phyloP scores from a whole-genome alignment of 2,113 vertebrate genomes.

The Gymnobelideus leadbeateri region DNA sequence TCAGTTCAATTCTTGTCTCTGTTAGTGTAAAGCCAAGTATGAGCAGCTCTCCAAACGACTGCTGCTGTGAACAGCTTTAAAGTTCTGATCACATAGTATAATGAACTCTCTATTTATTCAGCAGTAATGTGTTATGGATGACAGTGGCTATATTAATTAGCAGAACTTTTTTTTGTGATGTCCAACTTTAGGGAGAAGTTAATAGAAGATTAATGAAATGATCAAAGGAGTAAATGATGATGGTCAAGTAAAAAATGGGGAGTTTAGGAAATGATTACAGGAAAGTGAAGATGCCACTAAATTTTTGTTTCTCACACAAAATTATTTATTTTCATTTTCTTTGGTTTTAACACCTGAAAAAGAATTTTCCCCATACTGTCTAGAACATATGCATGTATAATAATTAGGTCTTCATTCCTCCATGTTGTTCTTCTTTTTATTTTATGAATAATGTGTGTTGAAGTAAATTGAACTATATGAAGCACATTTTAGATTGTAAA shows the following conservation, averaged over 20 bases:
- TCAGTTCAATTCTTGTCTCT: no score
- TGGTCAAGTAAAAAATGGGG: conserved; percentile 99
- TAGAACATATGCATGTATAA: not conserved
- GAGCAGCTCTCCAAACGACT: no score
- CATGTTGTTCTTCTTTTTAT: not conserved
- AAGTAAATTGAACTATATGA: not conserved
- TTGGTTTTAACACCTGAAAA: not conserved
- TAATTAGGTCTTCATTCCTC: not conserved
- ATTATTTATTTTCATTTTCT: not conserved
- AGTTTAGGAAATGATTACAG: no score
- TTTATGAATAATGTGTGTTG: not conserved
- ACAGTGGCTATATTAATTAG: conserved; percentile 98
- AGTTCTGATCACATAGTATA: no score
- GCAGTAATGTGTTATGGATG: conserved; percentile 93
- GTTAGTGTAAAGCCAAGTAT: no score
- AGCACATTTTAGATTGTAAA: not conserved
- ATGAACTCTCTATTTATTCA: no score
- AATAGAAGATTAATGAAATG: conserved; percentile 99
- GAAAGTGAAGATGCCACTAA: no score
- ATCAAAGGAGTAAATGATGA: conserved; percentile 99
- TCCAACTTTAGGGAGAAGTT: conserved; percentile 99
- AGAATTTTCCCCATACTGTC: not conserved
- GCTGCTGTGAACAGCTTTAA: no score
- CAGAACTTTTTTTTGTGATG: conserved; percentile 98
- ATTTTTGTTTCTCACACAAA: not conserved